Evolutionary conservation across 1,140 invertebrate species (phyloP).

Genomic region (Drosophila nigromelanica): DNA sequence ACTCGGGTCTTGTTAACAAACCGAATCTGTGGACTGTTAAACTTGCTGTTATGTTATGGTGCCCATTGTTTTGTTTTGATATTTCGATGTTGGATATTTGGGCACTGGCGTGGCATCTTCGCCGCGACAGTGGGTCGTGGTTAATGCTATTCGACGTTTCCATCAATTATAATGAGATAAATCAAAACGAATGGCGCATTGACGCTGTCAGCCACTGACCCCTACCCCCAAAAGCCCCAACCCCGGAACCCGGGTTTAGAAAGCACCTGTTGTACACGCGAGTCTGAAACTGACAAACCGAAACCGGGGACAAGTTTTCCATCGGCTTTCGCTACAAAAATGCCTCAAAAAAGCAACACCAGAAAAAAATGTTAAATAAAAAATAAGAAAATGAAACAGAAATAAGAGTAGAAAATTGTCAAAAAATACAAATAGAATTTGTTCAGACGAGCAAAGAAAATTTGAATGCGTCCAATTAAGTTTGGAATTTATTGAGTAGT

Average conservation of each 20-base stretch:
- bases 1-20: slow-evolving; percentile 60
- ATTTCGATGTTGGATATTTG: slow-evolving; percentile 11
- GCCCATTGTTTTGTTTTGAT: slow-evolving; percentile 42
- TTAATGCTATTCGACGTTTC: slow-evolving; percentile 55
- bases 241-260: slow-evolving; percentile 49
- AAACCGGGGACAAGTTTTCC: slow-evolving; percentile 73
- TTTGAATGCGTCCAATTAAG: slow-evolving; percentile 76
- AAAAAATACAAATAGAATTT: slow-evolving; percentile 67
- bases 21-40: slow-evolving; percentile 70
- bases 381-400: slow-evolving; percentile 42
- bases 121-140: slow-evolving; percentile 25
- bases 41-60: slow-evolving; percentile 36
- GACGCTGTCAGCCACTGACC: slow-evolving; percentile 21
- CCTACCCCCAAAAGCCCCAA: slow-evolving; percentile 45
- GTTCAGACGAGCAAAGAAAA: slow-evolving; percentile 32
- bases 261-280: slow-evolving; percentile 71
- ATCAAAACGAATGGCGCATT: slow-evolving; percentile 67
- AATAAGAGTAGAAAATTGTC: slow-evolving; percentile 46
- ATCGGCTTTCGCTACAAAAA: slow-evolving; percentile 79
- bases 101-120: slow-evolving; percentile 22
- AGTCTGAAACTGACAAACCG: slow-evolving; percentile 37
- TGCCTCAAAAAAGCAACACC: slow-evolving; percentile 71
- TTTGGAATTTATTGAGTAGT: slow-evolving; percentile 62
- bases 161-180: slow-evolving; percentile 80
- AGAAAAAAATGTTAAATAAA: slow-evolving; percentile 18